Conservation (phyloP, 2,888 invertebrate genomes). For the Hyposoter dolosus region DNA sequence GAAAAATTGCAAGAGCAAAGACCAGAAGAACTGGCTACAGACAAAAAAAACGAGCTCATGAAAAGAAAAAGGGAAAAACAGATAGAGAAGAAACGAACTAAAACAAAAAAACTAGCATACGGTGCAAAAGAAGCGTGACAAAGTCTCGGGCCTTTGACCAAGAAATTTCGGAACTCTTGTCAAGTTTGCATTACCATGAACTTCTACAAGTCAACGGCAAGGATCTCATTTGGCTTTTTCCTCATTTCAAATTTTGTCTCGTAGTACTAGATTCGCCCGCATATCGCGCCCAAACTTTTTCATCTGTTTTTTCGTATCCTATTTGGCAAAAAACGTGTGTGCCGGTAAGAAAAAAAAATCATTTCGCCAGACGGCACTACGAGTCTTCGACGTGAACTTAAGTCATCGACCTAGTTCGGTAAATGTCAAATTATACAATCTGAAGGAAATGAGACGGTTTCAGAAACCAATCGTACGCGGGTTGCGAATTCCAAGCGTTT, state of each 20-base stretch:
- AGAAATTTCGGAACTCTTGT: background rate
- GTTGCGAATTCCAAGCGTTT: conserved; percentile 1
- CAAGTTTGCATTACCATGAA: conserved; percentile 11
- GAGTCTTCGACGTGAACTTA: background rate
- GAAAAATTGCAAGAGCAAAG: background rate
- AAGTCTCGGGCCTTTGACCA: conserved; percentile 6
- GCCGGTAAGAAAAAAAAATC: background rate
- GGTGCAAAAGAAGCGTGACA: background rate
- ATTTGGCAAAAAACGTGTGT: background rate
- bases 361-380: background rate
- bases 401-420: conserved; percentile 19
- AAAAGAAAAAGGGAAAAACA: background rate
- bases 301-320: background rate
- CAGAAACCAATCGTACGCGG: conserved; percentile 24
- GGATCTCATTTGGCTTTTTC: background rate
- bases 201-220: background rate
- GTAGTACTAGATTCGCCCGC: conserved; percentile 3
- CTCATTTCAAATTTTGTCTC: conserved; percentile 1
- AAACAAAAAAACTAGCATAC: background rate
- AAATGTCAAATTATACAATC: conserved; percentile 4
- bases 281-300: background rate
- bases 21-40: conserved; percentile 1
- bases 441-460: background rate
- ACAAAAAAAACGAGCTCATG: conserved; percentile 5
- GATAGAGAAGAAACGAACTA: background rate